phyloP scores from a whole-genome alignment of 2,113 vertebrate species.

The Boulengeromyrus knoepffleri region DNA sequence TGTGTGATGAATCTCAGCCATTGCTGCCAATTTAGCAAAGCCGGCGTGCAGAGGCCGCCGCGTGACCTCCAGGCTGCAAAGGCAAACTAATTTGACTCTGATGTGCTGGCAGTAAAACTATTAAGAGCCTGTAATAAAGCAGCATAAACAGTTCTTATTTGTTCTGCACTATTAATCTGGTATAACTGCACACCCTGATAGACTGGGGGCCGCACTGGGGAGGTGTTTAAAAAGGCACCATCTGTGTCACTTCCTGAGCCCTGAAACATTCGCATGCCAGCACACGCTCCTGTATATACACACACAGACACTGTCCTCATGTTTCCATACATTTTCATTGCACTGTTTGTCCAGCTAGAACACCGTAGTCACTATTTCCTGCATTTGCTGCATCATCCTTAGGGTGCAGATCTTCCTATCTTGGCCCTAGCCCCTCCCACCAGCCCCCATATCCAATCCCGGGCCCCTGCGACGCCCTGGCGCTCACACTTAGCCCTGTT shows the following conservation, averaged over 20 bases:
- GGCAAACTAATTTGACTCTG: constrained; percentile 55
- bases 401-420: neutral
- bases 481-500: constrained; percentile 58
- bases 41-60: constrained; percentile 25
- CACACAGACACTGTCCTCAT: neutral
- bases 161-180: constrained; percentile 56
- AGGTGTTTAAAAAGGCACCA: constrained; percentile 57
- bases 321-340: neutral
- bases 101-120: constrained; percentile 54
- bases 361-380: neutral
- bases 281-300: neutral
- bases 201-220: constrained; percentile 43
- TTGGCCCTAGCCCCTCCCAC: neutral
- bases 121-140: constrained; percentile 58
- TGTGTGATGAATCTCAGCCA: neutral
- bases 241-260: constrained; percentile 41
- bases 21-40: neutral
- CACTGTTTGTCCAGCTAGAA: neutral
- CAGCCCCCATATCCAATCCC: neutral
- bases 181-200: constrained; percentile 52
- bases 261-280: constrained; percentile 22
- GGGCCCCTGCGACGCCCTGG: neutral
- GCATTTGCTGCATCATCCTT: neutral
- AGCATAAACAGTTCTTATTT: constrained; percentile 60
- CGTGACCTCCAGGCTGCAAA: constrained; percentile 52